Base-by-base conservation (phyloP, 1,140 invertebrate genomes). In the Camponotus pennsylvanicus region DNA sequence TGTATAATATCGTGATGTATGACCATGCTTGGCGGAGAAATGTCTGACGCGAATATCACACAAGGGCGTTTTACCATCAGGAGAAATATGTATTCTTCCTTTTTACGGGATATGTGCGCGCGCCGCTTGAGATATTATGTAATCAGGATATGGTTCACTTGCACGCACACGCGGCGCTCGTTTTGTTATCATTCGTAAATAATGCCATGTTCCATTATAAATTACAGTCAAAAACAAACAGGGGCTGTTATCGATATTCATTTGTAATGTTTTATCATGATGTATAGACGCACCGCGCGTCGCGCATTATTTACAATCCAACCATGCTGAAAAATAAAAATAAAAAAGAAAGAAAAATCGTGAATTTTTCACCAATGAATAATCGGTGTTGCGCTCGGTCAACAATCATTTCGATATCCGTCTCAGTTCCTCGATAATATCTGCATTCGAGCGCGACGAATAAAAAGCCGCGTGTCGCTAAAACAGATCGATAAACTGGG, bases 201-300 rank as follows among this genome's bases (percentile, higher is more conserved):
- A 83, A 83, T 75, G 40, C 37, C 69, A 27, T 37, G 15, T 61
- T 40, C 40, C 55, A 45, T 82, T 83, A 83, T 83, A 61, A 83
- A 83, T 83, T 34, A 70, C 40, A 61, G 18, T 75, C 69, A 73
- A 83, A 73, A 57, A 49, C 79, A 73, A 82, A 82, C 69, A 71
- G 79, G 27, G 11, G 21, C 27, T 70, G 79, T 73, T 83, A 83
- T 83, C 79, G 55, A 63, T 83, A 61, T 83, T 83, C 69, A 83
- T 83, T 83, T 75, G 69, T 83, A 83, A 83, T 83, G 79, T 73
- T 83, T 75, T 45, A 83, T 83, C 69, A 11, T 75, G 69, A 83
- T 61, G 67, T 57, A 73, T 83, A 83, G 69, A 83, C 67, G 67
- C 70, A 40, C 55, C 15, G 69, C 15, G 69, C 69, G 15, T 21